These are phyloP conservation scores for Taurulus bubalis DNA, from an alignment of 2,113 vertebrate species.

Conservation along the genomic window DNA sequence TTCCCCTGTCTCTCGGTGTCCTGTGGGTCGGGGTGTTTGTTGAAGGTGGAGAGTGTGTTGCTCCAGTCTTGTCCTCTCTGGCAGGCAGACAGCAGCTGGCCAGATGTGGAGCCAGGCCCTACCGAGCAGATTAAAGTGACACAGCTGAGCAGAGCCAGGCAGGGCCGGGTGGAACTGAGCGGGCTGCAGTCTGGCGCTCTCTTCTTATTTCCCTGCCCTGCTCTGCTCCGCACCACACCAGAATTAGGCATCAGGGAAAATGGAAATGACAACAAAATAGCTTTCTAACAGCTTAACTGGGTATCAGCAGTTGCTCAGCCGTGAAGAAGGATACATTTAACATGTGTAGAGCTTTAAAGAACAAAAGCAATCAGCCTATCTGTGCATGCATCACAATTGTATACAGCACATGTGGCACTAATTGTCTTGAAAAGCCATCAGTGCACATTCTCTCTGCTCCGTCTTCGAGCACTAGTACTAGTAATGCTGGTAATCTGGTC, in stretches of 20 bases:
- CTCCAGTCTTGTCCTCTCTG: conserved; percentile 47
- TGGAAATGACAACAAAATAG: conserved; percentile 46
- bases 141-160: conserved; percentile 60
- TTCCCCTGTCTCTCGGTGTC: background rate
- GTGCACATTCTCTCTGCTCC: background rate
- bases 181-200: conserved; percentile 64
- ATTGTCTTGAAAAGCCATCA: background rate
- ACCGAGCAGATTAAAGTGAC: conserved; percentile 73
- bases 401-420: background rate
- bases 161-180: conserved; percentile 50
- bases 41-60: conserved; percentile 42
- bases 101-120: conserved; percentile 71
- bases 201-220: conserved; percentile 54
- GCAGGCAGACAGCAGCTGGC: conserved; percentile 60
- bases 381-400: background rate
- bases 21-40: conserved; percentile 7
- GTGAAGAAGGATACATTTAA: conserved; percentile 23
- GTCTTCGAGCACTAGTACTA: conserved; percentile 15
- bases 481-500: conserved; percentile 48
- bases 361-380: background rate
- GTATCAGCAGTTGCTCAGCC: conserved; percentile 49
- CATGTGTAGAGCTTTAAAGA: background rate
- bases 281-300: conserved; percentile 57
- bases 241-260: conserved; percentile 61
- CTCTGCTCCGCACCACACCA: conserved; percentile 43